A percentile compares a stretch with the other conserved stretches of the same genome.
Evolutionary conservation across 2,113 vertebrate species (phyloP).

Genomic region (Tupaia chinensis): DNA sequence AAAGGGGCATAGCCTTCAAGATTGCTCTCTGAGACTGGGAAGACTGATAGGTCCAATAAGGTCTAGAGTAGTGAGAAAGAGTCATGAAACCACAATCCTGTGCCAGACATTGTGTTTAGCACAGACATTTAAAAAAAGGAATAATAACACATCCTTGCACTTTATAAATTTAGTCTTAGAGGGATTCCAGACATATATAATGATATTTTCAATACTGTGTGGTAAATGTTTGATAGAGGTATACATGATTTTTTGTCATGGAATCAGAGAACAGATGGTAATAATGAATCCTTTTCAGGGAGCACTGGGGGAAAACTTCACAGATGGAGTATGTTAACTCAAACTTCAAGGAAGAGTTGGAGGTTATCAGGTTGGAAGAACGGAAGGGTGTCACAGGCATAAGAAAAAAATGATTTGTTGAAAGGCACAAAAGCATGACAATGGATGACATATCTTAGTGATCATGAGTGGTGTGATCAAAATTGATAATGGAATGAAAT

Average conservation of each 20-base stretch:
- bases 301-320: background rate
- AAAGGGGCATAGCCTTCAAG: background rate
- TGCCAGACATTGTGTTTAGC: background rate
- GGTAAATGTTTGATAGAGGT: background rate
- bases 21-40: background rate
- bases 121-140: background rate
- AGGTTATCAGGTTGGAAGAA: background rate
- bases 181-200: background rate
- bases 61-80: background rate
- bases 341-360: background rate
- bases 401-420: background rate
- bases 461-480: background rate
- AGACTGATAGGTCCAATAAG: background rate
- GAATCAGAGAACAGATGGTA: background rate
- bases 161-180: slow-evolving; percentile 11
- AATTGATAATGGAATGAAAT: background rate
- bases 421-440: background rate
- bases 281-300: background rate
- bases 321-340: background rate
- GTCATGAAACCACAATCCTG: background rate
- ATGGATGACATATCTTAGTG: background rate
- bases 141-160: background rate
- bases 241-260: background rate
- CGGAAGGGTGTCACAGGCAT: background rate
- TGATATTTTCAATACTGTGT: background rate